Evolutionary conservation across 2,888 invertebrate species (phyloP), one percentile per base, ranked within the genome.

Genomic region (Toxonevra muliebris): DNA sequence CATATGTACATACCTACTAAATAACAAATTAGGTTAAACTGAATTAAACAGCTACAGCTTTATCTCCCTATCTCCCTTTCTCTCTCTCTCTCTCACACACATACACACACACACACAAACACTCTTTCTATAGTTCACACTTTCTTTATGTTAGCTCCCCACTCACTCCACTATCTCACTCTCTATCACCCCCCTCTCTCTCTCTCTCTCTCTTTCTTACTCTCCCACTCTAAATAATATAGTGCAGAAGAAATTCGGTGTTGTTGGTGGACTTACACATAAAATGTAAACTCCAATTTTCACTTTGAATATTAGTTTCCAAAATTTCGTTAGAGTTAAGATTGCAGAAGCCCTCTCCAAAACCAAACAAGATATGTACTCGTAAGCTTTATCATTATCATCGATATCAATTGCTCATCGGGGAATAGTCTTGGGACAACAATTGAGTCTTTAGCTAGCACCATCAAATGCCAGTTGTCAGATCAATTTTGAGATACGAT

Each of bases 401-500:
- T 30, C 30, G 30, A 30, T 30, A 30, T 30, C 30, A 30, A 30
- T 30, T 30, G 30, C 30, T 30, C 30, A 30, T 30, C 30, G 30
- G 30, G 30, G 30, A 30, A 30, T 30, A 30, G 30, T 30, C 30
- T 30, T 30, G 30, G 30, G 30, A 30, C 30, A 30, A 30, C 30
- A 30, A 30, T 30, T 30, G 30, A 30, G 30, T 30, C 30, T 30
- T 30, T 30, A 30, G 30, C 30, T 30, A 30, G 30, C 30, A 17
- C 13, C 61, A 55, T 45, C 40, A 58, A 42, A 42, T 17, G 10
- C 58, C 20, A 57, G 64, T 65, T 50, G 64, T 65, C 57, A 59
- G 68, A 67, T 69, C 69, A 63, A 77, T 80, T 83, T 78, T 77
- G 76, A 80, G 82, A 82, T 83, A 80, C 77, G 84, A 81, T 80